Evolutionary conservation across 2,113 vertebrate genomes (phyloP).

Genomic region (Oncorhynchus mykiss): DNA sequence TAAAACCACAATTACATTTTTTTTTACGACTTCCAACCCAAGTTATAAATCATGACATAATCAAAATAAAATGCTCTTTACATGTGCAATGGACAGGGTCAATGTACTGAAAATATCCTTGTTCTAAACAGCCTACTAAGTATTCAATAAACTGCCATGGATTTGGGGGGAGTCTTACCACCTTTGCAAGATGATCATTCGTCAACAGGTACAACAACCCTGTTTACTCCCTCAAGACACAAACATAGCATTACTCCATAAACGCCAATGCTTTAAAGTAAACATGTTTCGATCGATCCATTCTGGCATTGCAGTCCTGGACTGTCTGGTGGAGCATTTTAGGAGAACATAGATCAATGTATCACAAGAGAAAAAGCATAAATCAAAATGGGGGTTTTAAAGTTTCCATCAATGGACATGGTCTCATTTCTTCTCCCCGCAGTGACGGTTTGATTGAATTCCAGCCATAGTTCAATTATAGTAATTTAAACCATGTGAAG

Average conservation of each 20-base stretch:
- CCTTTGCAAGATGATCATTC: background rate
- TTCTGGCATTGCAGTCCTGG: background rate
- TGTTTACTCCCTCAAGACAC: background rate
- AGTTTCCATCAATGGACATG: background rate
- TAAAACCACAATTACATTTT: background rate
- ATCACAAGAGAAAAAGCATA: background rate
- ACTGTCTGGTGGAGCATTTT: background rate
- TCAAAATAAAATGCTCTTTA: slow-evolving; percentile 9
- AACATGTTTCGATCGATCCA: background rate
- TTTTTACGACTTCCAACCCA: background rate
- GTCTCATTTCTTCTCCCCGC: background rate
- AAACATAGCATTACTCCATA: background rate
- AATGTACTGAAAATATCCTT: background rate
- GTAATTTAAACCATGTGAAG: background rate
- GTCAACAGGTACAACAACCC: background rate
- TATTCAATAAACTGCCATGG: background rate
- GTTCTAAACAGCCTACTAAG: background rate
- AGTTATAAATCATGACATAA: background rate
- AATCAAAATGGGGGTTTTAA: too few species aligned
- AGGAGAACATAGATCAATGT: background rate
- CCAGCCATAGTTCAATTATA: background rate
- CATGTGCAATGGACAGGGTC: slow-evolving; percentile 33
- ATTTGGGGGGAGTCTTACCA: background rate
- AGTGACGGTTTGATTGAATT: background rate
- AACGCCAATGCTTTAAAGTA: background rate